Evolutionary conservation across 2,113 vertebrate species (phyloP), one percentile per base, ranked within the genome.

Genomic region (Oryzias javanicus): DNA sequence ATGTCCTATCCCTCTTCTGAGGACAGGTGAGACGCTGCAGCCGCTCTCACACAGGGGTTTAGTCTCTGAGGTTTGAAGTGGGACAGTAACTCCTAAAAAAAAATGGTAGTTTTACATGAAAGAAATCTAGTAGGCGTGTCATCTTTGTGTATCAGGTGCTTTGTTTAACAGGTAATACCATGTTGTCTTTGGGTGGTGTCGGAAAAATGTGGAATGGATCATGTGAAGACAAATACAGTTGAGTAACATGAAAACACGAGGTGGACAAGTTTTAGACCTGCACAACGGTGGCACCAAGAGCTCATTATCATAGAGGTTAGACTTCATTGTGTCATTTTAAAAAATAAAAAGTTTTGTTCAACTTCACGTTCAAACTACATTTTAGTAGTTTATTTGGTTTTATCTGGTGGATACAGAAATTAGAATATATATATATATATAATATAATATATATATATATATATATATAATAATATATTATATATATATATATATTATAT

Each of bases 151-250:
- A 24, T 22, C 22, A 57, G 57, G 55, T 64, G 64, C 47, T 62
- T 77, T 74, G 75, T 64, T 68, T 14, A 4, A 72, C 55, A 7
- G 24, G 68, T 51, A 2, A 27, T 40, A 1, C 6, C 5, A 14
- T 61, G 70, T 49, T 54, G 56, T 46, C 17, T 72, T 64, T 64
- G 59, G 46, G 64, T 58, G 60, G 10, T 71, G 72, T 67, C 54
- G 14, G 53, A 76, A 42, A 75, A 35, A 18, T 51, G 17, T 22
- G 1, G 0, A 18, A 50, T 59, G 4, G 17, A 0, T 6, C 17
- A 29, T 4, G 6, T 18, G 19, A 12, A 15, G 18, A 42, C 48
- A 18, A 65, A 62, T 1, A 44, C 25, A n/a, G 3, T 16, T 29
- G 7, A 5, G 5, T 4, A 20, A 19, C 65, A 25, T 50, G 55